Evolutionary conservation across 2,888 invertebrate species (phyloP).

Genomic region (Steinernema hermaphroditum): DNA sequence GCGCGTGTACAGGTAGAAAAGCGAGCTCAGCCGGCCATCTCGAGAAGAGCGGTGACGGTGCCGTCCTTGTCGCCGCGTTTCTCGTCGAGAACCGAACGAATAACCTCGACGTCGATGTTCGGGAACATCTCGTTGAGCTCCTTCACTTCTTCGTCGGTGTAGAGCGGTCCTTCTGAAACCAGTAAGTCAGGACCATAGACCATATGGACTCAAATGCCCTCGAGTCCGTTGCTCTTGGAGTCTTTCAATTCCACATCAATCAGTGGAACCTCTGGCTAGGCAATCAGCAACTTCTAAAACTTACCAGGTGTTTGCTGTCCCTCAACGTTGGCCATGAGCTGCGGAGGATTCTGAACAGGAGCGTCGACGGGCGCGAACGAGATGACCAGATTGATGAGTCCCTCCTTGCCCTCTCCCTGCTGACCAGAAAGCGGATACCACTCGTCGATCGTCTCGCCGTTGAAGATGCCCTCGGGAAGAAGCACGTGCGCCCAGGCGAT

Average conservation of each 20-base stretch:
- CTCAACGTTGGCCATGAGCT: conserved; percentile 34
- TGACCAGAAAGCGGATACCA: conserved; percentile 92
- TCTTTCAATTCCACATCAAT: too few relatives aligned
- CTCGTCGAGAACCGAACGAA: conserved; percentile 43
- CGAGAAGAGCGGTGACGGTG: conserved; percentile 38
- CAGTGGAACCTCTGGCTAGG: too few relatives aligned
- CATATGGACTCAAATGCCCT: background rate
- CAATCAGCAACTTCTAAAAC: too few relatives aligned
- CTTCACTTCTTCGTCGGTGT: conserved; percentile 68
- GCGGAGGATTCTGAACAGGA: conserved; percentile 33
- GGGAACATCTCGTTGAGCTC: conserved; percentile 91
- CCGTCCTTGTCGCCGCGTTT: conserved; percentile 40
- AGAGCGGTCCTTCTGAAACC: conserved; percentile 38
- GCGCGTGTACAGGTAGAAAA: background rate
- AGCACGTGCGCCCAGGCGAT: conserved; percentile 90
- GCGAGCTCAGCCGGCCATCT: conserved; percentile 35
- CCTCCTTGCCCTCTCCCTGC: conserved; percentile 76
- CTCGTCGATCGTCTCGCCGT: conserved; percentile 87
- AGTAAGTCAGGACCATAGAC: background rate
- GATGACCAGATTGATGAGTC: conserved; percentile 86
- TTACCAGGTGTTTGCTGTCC: background rate
- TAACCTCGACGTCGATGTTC: conserved; percentile 85
- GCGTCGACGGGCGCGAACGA: conserved; percentile 71
- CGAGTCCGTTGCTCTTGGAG: too few relatives aligned
- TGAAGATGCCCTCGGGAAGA: conserved; percentile 78